Evolutionary conservation across 2,797 vertebrate genomes (phyloP), one percentile per base, ranked within the genome.

Genomic region (Malacoctenus gilli): DNA sequence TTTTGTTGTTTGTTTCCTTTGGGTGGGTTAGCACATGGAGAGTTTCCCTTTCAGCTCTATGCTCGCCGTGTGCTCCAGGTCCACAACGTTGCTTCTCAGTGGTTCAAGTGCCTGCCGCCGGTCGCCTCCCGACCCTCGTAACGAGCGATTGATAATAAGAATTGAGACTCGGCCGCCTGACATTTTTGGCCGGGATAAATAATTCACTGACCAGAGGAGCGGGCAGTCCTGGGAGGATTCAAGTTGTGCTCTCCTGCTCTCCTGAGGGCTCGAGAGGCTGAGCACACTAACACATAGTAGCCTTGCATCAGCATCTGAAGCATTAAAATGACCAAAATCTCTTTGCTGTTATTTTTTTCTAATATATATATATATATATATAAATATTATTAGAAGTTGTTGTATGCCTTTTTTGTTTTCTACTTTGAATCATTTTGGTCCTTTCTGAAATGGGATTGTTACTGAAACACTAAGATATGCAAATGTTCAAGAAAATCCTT

Each of bases 381-480:
- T n/a, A n/a, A n/a, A n/a, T n/a, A 74, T 64, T 59, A 19, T 30
- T 76, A 71, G 72, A 67, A 49, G 49, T 81, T 79, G 54, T 72
- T 83, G 75, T 72, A 83, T 86, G 2, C 9, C 9, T 28, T 4
- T 25, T 25, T 25, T 25, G 80, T 84, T 83, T 86, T 82, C 66
- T 87, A 85, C 70, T 76, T 80, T 56, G 42, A 61, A 74, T 85
- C 53, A 22, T 60, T 76, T 75, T 72, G 75, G 79, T 74, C 68
- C 72, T 77, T 57, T 82, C 54, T 65, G 42, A 75, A 65, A 72
- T 92, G 86, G 87, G 84, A 92, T 89, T 92, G 90, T 93, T 93
- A 92, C 89, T 92, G 82, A 93, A 94, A 93, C 94, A 94, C 91
- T 94, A 95, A 92, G 91, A 92, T 89, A 94, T 94, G 93, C 91